A percentile compares a stretch with the other conserved stretches of the same genome.
Evolutionary conservation across 2,888 invertebrate species (phyloP).

Genomic region (Petrolisthes manimaculis): DNA sequence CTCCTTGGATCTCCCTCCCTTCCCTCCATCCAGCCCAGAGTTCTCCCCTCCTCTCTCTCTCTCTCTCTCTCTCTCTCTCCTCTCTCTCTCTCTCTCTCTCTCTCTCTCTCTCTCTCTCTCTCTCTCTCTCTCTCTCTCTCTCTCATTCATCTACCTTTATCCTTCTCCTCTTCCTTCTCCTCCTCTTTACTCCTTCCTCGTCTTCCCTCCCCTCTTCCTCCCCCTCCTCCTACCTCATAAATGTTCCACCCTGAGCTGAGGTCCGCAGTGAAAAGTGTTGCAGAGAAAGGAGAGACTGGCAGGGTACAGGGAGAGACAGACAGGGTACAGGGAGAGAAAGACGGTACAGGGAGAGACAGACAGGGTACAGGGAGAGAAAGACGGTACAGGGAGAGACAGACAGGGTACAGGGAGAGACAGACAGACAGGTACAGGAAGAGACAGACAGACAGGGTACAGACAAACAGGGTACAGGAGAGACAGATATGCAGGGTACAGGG

Average conservation of each 20-base stretch:
- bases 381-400: neutral
- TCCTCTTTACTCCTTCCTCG: neutral
- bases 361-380: neutral
- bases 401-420: neutral
- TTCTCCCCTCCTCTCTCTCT: neutral
- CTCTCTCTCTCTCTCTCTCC: conserved; percentile 14
- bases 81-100: conserved; percentile 3
- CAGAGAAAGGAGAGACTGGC: neutral
- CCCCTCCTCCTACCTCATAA: neutral
- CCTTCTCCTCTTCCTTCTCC: conserved; percentile 22
- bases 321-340: neutral
- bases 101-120: conserved; percentile 10
- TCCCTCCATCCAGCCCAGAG: neutral
- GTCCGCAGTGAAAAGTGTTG: neutral
- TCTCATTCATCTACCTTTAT: neutral
- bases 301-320: neutral
- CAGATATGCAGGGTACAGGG: neutral
- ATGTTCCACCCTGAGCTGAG: neutral
- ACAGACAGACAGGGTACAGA: neutral
- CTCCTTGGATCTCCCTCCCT: neutral
- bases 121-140: conserved; percentile 10
- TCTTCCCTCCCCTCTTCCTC: neutral
- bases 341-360: neutral
- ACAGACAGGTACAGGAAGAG: neutral
- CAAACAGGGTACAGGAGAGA: neutral